A percentile compares a stretch with the other conserved stretches of the same genome.
Conservation (phyloP, 2,113 vertebrate species). For the Mola mola region DNA sequence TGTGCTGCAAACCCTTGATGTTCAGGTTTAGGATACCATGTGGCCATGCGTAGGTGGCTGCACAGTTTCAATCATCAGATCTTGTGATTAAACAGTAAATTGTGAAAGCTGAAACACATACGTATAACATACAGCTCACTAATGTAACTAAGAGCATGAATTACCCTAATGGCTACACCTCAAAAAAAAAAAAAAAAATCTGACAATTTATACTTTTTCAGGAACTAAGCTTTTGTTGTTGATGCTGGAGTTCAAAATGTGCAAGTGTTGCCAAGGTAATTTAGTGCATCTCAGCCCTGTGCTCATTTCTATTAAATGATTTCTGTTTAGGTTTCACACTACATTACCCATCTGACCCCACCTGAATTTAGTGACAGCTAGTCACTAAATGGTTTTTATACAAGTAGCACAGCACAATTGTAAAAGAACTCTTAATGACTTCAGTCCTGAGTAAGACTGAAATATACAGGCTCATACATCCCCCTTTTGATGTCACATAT, state of each 20-base stretch:
- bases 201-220: not conserved
- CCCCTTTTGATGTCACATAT: too few species aligned
- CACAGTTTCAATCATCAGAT: constrained; percentile 35
- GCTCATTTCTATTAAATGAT: too few species aligned
- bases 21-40: constrained; percentile 13
- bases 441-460: too few species aligned
- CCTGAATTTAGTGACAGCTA: too few species aligned
- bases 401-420: too few species aligned
- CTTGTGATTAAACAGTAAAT: constrained; percentile 1
- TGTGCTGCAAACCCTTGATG: constrained; percentile 22
- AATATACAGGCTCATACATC: too few species aligned
- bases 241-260: not conserved
- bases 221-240: not conserved
- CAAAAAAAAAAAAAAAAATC: not conserved
- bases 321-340: constrained; percentile 35
- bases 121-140: not conserved
- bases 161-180: not conserved
- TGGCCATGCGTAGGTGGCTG: constrained; percentile 34
- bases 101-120: constrained; percentile 13
- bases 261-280: constrained; percentile 9
- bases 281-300: too few species aligned
- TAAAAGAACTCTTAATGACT: too few species aligned
- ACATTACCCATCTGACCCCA: constrained; percentile 32
- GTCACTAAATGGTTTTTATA: too few species aligned
- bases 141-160: not conserved